Evolutionary conservation across 1,140 invertebrate species (phyloP).

Genomic region (Trichonephila clavipes): DNA sequence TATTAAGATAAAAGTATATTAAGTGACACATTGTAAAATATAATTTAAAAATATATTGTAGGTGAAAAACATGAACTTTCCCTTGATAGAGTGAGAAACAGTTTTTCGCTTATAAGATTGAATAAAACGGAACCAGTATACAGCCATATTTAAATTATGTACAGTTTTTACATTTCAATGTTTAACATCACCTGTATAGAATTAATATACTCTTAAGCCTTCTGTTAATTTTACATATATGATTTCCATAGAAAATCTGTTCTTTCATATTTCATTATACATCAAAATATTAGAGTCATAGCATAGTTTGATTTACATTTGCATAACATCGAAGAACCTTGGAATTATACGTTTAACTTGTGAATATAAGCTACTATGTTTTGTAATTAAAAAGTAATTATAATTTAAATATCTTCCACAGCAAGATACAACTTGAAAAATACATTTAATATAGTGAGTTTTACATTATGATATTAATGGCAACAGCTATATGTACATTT

Average conservation of each 20-base stretch:
- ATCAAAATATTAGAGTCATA: background rate
- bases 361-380: background rate
- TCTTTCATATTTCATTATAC: background rate
- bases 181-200: background rate
- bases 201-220: background rate
- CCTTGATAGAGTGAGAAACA: background rate
- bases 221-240: background rate
- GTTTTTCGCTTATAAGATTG: background rate
- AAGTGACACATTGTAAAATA: background rate
- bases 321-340: background rate
- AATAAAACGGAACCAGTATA: background rate
- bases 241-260: background rate
- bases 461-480: background rate
- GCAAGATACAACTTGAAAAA: background rate
- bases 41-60: background rate
- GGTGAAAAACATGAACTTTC: background rate
- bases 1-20: background rate
- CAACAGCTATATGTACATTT: constrained; percentile 14
- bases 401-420: background rate
- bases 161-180: constrained; percentile 3
- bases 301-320: constrained; percentile 21
- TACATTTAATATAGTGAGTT: constrained; percentile 8
- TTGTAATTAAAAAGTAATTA: background rate
- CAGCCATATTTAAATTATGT: background rate
- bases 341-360: background rate